A percentile compares a stretch with the other conserved stretches of the same genome.
phyloP scores from a whole-genome alignment of 2,888 invertebrate species.

The Acanthacorydalis orientalis region DNA sequence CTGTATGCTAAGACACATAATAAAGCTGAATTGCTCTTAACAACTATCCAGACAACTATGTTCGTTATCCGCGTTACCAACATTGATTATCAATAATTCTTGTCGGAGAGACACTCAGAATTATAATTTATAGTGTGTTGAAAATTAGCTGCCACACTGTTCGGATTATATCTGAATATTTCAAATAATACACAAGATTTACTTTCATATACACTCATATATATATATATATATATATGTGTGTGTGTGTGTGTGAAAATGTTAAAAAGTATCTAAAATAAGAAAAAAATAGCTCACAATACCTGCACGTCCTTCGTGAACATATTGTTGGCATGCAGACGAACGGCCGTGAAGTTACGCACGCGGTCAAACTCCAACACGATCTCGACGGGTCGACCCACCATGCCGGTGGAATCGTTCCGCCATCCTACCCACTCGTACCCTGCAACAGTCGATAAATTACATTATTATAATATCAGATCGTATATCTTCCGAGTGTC shows the following conservation, averaged over 20 bases:
- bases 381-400: conserved; percentile 50
- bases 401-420: conserved; percentile 43
- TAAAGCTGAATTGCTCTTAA: no score
- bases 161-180: no score
- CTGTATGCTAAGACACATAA: no score
- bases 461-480: no score
- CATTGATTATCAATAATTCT: no score
- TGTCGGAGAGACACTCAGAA: no score
- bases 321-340: conserved; percentile 61
- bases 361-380: conserved; percentile 63
- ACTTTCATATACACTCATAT: background rate
- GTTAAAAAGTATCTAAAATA: background rate
- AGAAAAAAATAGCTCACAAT: conserved; percentile 13
- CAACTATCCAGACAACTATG: no score
- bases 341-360: conserved; percentile 57
- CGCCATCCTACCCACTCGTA: conserved; percentile 78
- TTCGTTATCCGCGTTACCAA: no score
- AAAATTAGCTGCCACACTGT: no score
- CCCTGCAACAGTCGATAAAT: conserved; percentile 27
- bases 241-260: conserved; percentile 6
- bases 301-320: conserved; percentile 61
- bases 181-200: no score
- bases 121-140: no score
- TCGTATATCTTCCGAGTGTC: no score
- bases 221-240: background rate